Base-by-base conservation (phyloP, 2,113 vertebrate genomes). In the Reinhardtius hippoglossoides region DNA sequence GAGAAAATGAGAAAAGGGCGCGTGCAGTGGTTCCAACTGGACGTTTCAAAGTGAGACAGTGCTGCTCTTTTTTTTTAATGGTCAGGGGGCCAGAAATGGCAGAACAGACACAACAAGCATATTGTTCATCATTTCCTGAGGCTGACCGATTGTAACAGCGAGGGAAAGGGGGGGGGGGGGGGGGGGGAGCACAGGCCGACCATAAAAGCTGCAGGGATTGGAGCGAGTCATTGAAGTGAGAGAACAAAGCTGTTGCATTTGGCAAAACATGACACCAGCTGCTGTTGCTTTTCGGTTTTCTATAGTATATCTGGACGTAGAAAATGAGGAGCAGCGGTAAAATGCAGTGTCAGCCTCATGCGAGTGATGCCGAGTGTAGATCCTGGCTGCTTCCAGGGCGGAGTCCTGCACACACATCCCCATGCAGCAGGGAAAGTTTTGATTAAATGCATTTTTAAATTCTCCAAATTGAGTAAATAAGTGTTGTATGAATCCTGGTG, bases 101-200 rank as follows among this genome's bases (percentile, higher is more conserved):
- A 70, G 78, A 88, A 66, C 71, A 94, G 90, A 94, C 94, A 94
- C 81, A 94, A 94, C 92, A 94, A 87, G 42, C 82, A 88, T 83
- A 93, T 90, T 94, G 91, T 93, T 93, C 91, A 90, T 88, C 69
- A 63, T 90, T 92, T 94, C 92, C 92, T 91, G 75, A 82, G 71
- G 37, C 68, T 80, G 85, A 77, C 58, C 79, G 83, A 82, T 74
- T 87, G n/a, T 71, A 68, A 78, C 60, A 61, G 61, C 13, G 37
- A 78, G 58, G 57, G 27, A 24, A 7, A n/a, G n/a, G n/a, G n/a
- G n/a, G 35, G 26, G 50, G 78, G 58, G 35, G 48, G 46, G 23
- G 55, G 77, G 58, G 37, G 42, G 46, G 0, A 7, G 46, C 40
- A 13, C 55, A 35, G 68, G 66, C 64, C 66, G 72, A 66, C 15